Base-by-base conservation (phyloP, 1,140 invertebrate species). In the Adelges cooleyi region DNA sequence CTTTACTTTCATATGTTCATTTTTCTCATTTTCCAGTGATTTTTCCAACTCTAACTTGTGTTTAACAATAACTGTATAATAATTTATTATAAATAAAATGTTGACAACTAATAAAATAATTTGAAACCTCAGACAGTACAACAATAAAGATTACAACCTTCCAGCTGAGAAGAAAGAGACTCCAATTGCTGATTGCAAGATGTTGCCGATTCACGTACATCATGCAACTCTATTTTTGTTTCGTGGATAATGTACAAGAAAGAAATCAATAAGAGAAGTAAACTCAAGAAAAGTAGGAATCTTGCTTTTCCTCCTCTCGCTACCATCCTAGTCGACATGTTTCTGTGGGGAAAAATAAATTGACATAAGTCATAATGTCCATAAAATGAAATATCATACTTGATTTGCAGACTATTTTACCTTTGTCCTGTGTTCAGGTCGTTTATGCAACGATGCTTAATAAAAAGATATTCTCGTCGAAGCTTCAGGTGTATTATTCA, bases 41-140 rank as follows among this genome's bases (percentile, higher is more conserved):
- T 78, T 80, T 53, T 80, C 79, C 25, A 80, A 27, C 0, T 76
- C 72, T 2, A 76, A 69, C 70, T 79, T 79, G 69, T 79, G 79
- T 66, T 80, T 77, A 65, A 78, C 78, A 42, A 79, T 76, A 18
- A 78, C 79, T 80, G 69, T 1, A 73, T 53, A 33, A 29, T 5
- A 66, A 3, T 59, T 25, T 25, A 4, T n/a, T 20, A 27, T 23
- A 20, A 53, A 17, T 15, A 53, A n/a, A 22, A 54, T 10, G 29
- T n/a, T 54, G 9, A 20, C 9, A 10, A 10, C 9, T 10, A 13
- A 50, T 13, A 13, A 13, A 13, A 13, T 10, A 50, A 9, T 13
- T 50, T 50, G 9, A 50, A 20, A 10, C 9, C 9, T 52, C n/a
- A 54, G n/a, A 54, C 23, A 59, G 2, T 22, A 22, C 4, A 3